Base-by-base conservation (phyloP, 2,113 vertebrate species). In the Patagioenas fasciata region DNA sequence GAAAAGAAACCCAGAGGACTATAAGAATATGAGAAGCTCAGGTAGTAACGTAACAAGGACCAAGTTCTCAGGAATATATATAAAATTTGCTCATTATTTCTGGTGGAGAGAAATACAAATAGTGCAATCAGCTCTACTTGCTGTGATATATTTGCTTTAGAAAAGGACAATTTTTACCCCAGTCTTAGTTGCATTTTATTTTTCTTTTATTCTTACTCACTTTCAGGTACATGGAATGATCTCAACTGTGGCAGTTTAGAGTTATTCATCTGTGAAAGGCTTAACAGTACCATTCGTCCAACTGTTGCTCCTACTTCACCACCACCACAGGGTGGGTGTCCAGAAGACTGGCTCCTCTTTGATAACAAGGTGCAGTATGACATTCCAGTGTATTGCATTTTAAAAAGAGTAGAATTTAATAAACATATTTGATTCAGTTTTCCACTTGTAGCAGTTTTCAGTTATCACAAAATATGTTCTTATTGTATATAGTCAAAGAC, bases 151-250 rank as follows among this genome's bases (percentile, higher is more conserved):
- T 71, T 82, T 65, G 15, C 9, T 48, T 32, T 48, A 67, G 56
- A 26, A 80, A 80, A 73, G 6, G 14, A 31, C 4, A 32, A 1
- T n/a, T 67, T 81, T 54, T 20, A 64, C 48, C 18, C 10, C 4
- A 34, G 9, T 73, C 23, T 34, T 15, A 17, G 23, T 31, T 57
- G 25, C 12, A 16, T 75, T 94, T 75, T 23, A 0, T 31, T 48
- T 11, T 57, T 48, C 15, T 86, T 73, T 75, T 47, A 57, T 80
- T 84, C 21, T 67, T 8, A 57, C 69, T 56, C 82, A 1, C 26
- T 78, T 90, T n/a, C 79, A 99, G 99, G 99, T 3, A 98, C 97
- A 70, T 99, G 99, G 99, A 99, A 99, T 96, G 99, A 99, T 84
- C 98, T 99, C 48, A 99, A 99, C 93, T 99, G 99, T 95, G 99